A percentile compares a stretch with the other conserved stretches of the same genome.
Conservation (phyloP, 2,797 vertebrate species). For the Cossypha dichroa region DNA sequence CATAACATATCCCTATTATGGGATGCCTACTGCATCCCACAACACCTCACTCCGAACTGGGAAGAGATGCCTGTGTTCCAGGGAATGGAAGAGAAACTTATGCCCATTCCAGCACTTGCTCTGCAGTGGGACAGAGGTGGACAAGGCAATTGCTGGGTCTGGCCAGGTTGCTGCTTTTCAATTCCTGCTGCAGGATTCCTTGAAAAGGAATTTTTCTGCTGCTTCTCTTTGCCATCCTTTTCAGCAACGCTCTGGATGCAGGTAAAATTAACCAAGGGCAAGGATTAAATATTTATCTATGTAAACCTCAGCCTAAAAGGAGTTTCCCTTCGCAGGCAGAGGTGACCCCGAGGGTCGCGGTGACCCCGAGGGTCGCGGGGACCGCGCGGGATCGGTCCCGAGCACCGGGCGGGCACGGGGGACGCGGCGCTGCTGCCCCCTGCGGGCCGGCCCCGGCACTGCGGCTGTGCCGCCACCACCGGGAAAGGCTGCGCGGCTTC, state of each 20-base stretch:
- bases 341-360: rapidly evolving
- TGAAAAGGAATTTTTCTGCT: not conserved
- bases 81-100: not conserved
- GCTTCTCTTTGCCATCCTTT: not conserved
- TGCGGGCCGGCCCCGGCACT: conserved; percentile 58
- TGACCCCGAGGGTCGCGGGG: too few species aligned
- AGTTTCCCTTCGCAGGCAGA: rapidly evolving
- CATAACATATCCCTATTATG: too few species aligned
- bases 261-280: not conserved
- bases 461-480: not conserved
- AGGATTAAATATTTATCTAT: not conserved
- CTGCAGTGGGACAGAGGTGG: not conserved
- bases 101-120: not conserved
- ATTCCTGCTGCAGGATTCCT: not conserved
- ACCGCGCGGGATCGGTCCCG: too few species aligned
- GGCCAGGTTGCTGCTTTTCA: not conserved
- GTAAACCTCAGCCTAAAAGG: not conserved
- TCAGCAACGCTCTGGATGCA: rapidly evolving
- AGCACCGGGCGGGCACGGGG: too few species aligned
- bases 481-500: too few species aligned
- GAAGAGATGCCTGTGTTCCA: not conserved
- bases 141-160: not conserved
- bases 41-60: not conserved
- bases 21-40: not conserved
- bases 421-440: conserved; percentile 80